Evolutionary conservation across 2,888 invertebrate species (phyloP).

Genomic region (Syritta pipiens): DNA sequence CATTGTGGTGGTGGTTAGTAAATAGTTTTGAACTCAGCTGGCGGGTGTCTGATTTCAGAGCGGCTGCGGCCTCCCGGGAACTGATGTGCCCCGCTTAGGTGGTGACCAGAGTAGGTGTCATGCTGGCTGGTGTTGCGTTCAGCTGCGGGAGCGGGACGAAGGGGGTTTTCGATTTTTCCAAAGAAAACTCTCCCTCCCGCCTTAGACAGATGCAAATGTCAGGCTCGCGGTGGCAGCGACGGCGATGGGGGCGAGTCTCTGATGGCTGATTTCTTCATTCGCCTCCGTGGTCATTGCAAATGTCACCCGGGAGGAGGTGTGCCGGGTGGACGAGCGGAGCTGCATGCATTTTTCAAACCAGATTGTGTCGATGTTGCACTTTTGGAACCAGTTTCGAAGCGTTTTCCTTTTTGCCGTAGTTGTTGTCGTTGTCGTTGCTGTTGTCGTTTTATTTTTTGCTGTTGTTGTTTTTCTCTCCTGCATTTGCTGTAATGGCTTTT

Average conservation of each 20-base stretch:
- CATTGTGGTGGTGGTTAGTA: conserved; percentile 52
- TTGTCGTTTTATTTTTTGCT: neutral
- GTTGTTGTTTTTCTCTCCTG: conserved; percentile 5
- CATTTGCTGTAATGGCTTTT: conserved; percentile 33
- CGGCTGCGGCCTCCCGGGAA: conserved; percentile 16
- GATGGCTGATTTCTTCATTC: conserved; percentile 46
- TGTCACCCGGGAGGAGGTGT: conserved; percentile 30
- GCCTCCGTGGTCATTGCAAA: conserved; percentile 46
- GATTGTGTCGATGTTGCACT: conserved; percentile 34
- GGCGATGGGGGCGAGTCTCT: neutral
- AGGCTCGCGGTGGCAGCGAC: neutral
- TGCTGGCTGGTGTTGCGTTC: too few relatives aligned
- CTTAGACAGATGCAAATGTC: conserved; percentile 21
- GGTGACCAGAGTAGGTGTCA: conserved; percentile 12
- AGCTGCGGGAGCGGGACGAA: too few relatives aligned
- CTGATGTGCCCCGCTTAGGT: conserved; percentile 2
- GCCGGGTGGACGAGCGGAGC: neutral
- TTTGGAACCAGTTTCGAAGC: conserved; percentile 46
- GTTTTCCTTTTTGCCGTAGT: conserved; percentile 18
- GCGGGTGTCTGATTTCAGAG: conserved; percentile 49
- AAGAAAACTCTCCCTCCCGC: neutral
- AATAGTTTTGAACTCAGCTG: conserved; percentile 50
- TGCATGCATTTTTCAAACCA: conserved; percentile 19
- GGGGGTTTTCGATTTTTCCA: neutral
- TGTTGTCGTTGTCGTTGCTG: neutral